phyloP scores from a whole-genome alignment of 1,140 invertebrate genomes.

The Drosophila truncata region DNA sequence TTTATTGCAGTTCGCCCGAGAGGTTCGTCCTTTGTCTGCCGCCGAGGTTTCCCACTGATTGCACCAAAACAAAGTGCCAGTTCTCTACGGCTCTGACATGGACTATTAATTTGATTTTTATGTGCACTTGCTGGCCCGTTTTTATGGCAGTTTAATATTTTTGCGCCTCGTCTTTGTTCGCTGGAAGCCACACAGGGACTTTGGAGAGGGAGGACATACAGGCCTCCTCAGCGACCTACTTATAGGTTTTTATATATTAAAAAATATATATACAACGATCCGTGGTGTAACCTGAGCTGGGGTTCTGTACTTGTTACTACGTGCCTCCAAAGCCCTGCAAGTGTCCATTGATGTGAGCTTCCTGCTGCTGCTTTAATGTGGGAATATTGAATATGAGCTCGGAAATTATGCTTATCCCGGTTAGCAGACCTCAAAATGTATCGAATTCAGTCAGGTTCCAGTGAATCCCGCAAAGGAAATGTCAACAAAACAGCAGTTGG shows the following conservation, averaged over 20 bases:
- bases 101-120: slow-evolving; percentile 82
- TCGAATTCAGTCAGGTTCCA: slow-evolving; percentile 38
- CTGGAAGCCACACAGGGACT: slow-evolving; percentile 67
- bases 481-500: slow-evolving; percentile 21
- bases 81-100: slow-evolving; percentile 61
- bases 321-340: slow-evolving; percentile 67
- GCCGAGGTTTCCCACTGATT: slow-evolving; percentile 75
- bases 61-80: slow-evolving; percentile 80
- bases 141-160: slow-evolving; percentile 80
- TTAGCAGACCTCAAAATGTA: slow-evolving; percentile 23
- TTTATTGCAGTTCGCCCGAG: slow-evolving; percentile 61
- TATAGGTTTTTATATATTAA: slow-evolving; percentile 5
- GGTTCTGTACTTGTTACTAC: slow-evolving; percentile 59
- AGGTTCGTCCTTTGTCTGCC: slow-evolving; percentile 52
- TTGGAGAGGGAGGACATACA: slow-evolving; percentile 1
- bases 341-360: slow-evolving; percentile 80
- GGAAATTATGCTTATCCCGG: slow-evolving; percentile 30
- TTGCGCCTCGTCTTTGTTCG: slow-evolving; percentile 59
- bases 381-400: slow-evolving; percentile 68
- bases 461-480: slow-evolving; percentile 31
- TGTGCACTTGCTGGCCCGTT: slow-evolving; percentile 71
- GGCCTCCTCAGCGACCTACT: slow-evolving; percentile 37
- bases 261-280: slow-evolving; percentile 6
- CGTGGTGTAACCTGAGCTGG: slow-evolving; percentile 55
- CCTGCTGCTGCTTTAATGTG: slow-evolving; percentile 72